A percentile compares a stretch with the other conserved stretches of the same genome.
phyloP scores from a whole-genome alignment of 2,113 vertebrate species.

The Chaetops frenatus region DNA sequence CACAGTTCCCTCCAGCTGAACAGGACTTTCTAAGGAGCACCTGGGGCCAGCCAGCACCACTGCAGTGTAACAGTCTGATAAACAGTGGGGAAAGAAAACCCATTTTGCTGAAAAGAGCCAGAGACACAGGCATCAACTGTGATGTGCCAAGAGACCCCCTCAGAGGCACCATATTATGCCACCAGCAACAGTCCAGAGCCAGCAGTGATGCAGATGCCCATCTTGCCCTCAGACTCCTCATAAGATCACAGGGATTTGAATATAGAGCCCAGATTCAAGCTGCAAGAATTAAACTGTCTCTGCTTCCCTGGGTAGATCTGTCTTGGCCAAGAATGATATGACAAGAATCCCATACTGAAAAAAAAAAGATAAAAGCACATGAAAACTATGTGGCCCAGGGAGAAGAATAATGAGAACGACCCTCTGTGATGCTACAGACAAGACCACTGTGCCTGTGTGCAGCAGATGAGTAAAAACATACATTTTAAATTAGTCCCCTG shows the following conservation, averaged over 20 bases:
- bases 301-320: neutral
- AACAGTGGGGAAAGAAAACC: neutral
- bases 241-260: neutral
- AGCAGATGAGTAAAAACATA: neutral
- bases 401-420: neutral
- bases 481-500: neutral
- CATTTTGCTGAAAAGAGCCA: conserved; percentile 49
- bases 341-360: neutral
- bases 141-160: neutral
- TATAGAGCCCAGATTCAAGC: neutral
- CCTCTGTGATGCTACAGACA: neutral
- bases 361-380: neutral
- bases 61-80: conserved; percentile 66
- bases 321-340: neutral
- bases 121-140: neutral
- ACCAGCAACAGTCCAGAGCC: rapidly evolving
- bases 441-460: neutral
- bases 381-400: neutral
- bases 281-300: neutral
- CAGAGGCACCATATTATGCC: neutral
- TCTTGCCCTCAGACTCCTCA: neutral
- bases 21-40: conserved; percentile 72
- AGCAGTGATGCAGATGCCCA: neutral
- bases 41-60: conserved; percentile 54
- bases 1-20: conserved; percentile 56